Percentiles rank a stretch among this genome's conserved stretches.
phyloP scores from a whole-genome alignment of 1,140 invertebrate genomes.

The Anoplophora glabripennis region DNA sequence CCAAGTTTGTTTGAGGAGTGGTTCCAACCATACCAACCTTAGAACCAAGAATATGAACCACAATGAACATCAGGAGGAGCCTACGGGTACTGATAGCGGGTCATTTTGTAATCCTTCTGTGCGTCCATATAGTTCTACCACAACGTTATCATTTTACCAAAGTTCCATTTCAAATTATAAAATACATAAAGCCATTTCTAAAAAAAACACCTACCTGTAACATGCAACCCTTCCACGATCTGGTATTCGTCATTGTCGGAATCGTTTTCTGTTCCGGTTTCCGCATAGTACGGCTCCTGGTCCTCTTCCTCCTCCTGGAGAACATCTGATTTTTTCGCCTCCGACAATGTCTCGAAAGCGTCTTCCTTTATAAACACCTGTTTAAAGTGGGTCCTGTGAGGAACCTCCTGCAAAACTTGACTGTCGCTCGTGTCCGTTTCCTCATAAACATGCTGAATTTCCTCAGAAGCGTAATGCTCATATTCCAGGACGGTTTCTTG shows the following conservation, averaged over 20 bases:
- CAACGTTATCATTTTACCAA: too few relatives aligned
- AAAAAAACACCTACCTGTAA: slow-evolving; percentile 24
- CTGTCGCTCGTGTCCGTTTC: not conserved
- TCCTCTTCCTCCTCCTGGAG: not conserved
- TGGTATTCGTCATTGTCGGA: slow-evolving; percentile 29
- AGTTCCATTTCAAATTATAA: too few relatives aligned
- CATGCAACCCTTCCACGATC: slow-evolving; percentile 28
- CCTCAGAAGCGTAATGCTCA: slow-evolving; percentile 1
- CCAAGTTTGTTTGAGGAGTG: too few relatives aligned
- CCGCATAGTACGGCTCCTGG: not conserved
- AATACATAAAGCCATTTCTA: too few relatives aligned
- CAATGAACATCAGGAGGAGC: too few relatives aligned
- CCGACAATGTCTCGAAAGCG: not conserved
- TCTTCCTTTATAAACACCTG: not conserved
- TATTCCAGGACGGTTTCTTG: slow-evolving; percentile 3
- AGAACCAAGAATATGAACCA: too few relatives aligned
- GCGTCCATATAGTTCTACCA: too few relatives aligned
- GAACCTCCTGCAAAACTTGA: not conserved
- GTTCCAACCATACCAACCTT: too few relatives aligned
- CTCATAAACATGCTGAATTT: not conserved
- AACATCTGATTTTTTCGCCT: not conserved
- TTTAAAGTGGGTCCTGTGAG: not conserved
- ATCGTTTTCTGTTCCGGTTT: slow-evolving; percentile 10
- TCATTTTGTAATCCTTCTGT: too few relatives aligned
- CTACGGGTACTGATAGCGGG: too few relatives aligned